These are phyloP conservation scores for Pedicia rivosa DNA, from an alignment of 2,888 invertebrate species.

Conservation along the genomic window DNA sequence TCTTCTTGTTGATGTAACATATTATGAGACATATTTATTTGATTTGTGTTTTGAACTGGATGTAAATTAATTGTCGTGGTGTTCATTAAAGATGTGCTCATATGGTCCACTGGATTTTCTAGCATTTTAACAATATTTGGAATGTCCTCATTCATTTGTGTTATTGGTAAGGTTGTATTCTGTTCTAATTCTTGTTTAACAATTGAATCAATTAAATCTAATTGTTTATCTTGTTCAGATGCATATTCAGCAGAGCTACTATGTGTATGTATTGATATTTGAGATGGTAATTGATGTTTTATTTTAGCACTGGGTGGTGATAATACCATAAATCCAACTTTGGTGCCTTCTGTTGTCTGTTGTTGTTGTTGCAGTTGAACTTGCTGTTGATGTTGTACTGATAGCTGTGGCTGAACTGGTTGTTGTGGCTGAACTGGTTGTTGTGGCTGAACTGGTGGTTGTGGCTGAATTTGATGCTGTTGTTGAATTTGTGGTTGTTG, in stretches of 20 bases:
- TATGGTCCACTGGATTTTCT: constrained; percentile 20
- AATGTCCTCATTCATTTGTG: constrained; percentile 23
- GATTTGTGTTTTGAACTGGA: neutral
- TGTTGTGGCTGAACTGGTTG: constrained; percentile 1
- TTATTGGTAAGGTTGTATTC: constrained; percentile 16
- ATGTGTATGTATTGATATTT: constrained; percentile 30
- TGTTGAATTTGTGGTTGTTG: constrained; percentile 32
- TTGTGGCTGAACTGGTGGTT: constrained; percentile 8
- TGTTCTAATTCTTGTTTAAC: constrained; percentile 26
- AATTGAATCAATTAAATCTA: constrained; percentile 29
- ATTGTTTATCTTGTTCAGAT: constrained; percentile 28
- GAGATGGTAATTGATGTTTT: constrained; percentile 21
- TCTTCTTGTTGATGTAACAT: constrained; percentile 1
- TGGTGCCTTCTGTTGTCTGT: constrained; percentile 9
- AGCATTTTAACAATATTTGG: constrained; percentile 37
- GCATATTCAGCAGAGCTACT: constrained; percentile 23
- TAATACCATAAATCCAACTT: constrained; percentile 25
- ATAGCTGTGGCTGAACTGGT: constrained; percentile 10
- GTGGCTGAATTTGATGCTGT: constrained; percentile 8
- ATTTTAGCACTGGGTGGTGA: constrained; percentile 22
- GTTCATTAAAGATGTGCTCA: too few species aligned
- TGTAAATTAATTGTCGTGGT: neutral
- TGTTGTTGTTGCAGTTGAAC: constrained; percentile 17
- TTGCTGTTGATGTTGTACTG: constrained; percentile 20
- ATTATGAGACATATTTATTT: constrained; percentile 16